Base-by-base conservation (phyloP, 2,888 invertebrate genomes). In the Argynnis bischoffii region DNA sequence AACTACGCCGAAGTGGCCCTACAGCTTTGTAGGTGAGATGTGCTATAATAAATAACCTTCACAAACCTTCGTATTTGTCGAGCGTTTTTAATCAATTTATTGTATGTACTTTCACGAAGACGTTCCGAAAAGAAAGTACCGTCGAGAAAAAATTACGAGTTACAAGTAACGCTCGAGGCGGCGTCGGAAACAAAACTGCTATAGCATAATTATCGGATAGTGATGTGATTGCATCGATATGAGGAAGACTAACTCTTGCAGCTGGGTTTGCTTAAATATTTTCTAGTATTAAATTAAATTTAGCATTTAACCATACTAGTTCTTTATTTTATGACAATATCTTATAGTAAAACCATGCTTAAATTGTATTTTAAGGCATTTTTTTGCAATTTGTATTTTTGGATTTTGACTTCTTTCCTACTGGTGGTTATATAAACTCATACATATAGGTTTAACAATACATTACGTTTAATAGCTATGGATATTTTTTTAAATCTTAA, bases 171-270 rank as follows among this genome's bases (percentile, higher is more conserved):
- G 84, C 86, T 86, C 76, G 80, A 72, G 85, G 88, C 85, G 79
- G 79, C 79, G 81, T 79, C 79, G 83, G 85, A 84, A 86, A 88
- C 89, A 85, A 84, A 88, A 86, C 84, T 83, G 86, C 86, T 84
- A 85, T 87, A 35, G 86, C 86, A 87, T 89, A 90, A 90, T 90
- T 90, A 90, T 88, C 86, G 85, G 85, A 54, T 85, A 89, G 86
- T 81, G 88, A 79, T 84, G 87, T 77, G 77, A 75, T 77, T 75
- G 73, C 80, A 78, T 86, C 87, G 77, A 75, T 77, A 71, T 54
- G 50, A 70, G 69, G 65, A 67, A 71, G 64, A 54, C 72, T 70
- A 35, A 71, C 70, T 63, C 68, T 61, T 65, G 57, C 55, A 55
- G 63, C 0, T 14, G 18, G 15, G 5, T 15, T 47, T 47, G 15